Evolutionary conservation across 2,888 invertebrate genomes (phyloP).

Genomic region (Cephus rjabovi): DNA sequence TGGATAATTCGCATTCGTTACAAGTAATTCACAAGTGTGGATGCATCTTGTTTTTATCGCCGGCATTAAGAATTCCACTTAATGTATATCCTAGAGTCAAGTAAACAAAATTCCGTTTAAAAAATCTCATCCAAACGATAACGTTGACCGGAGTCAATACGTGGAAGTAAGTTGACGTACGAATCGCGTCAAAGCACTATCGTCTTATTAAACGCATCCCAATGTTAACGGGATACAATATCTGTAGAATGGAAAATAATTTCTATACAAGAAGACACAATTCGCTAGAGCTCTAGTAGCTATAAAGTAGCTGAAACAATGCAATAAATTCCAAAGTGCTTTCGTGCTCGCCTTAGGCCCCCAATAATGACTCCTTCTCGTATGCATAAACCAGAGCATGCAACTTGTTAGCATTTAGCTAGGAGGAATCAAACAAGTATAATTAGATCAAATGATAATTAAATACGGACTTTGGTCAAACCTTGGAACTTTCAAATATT

Average conservation of each 20-base stretch:
- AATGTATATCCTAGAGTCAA: background rate
- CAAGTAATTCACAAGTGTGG: background rate
- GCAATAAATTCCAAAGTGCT: constrained; percentile 40
- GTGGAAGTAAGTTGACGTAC: background rate
- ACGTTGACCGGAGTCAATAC: background rate
- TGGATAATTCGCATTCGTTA: constrained; percentile 20
- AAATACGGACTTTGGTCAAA: background rate
- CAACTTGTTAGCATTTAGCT: constrained; percentile 6
- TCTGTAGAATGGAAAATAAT: background rate
- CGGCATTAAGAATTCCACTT: background rate
- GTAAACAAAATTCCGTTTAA: background rate
- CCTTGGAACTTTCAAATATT: background rate
- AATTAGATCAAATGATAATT: background rate
- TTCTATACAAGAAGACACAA: constrained; percentile 30
- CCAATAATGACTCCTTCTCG: background rate
- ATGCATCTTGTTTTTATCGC: background rate
- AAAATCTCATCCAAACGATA: background rate
- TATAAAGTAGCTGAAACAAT: constrained; percentile 36
- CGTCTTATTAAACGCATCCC: background rate
- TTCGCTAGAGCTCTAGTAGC: constrained; percentile 26
- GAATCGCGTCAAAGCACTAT: background rate
- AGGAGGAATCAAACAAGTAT: background rate
- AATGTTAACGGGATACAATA: background rate
- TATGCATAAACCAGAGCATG: constrained; percentile 5
- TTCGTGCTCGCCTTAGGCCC: constrained; percentile 25